Conservation (phyloP, 1,140 invertebrate genomes). For the Littorina saxatilis region DNA sequence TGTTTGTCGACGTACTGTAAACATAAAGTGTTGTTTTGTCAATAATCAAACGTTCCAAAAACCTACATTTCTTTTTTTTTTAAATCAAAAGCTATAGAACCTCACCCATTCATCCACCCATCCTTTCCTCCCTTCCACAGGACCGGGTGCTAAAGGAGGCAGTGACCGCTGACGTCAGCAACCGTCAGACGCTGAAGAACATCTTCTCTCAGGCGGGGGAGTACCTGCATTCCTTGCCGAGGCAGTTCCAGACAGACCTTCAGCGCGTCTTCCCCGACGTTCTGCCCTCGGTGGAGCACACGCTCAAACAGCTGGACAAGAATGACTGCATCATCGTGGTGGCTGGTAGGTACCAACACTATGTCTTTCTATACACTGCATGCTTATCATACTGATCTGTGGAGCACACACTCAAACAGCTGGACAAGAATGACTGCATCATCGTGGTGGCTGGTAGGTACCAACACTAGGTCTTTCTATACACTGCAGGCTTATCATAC, state of each 20-base stretch:
- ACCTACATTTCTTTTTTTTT: no score
- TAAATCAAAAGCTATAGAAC: no score
- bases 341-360: background rate
- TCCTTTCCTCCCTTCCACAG: constrained; percentile 11
- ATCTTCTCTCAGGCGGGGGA: constrained; percentile 39
- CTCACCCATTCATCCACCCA: no score
- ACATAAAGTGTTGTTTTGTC: no score
- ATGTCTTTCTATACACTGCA: no score
- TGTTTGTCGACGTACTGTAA: no score
- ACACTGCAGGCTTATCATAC: no score
- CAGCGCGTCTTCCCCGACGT: constrained; percentile 51
- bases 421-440: constrained; percentile 51
- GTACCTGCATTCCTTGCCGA: constrained; percentile 47
- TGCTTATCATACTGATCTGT: background rate
- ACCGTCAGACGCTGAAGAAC: constrained; percentile 44
- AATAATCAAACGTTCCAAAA: no score
- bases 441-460: constrained; percentile 26
- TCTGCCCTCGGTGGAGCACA: constrained; percentile 15
- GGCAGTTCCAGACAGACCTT: constrained; percentile 45
- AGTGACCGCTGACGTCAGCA: constrained; percentile 41
- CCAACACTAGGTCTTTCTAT: no score
- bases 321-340: constrained; percentile 50
- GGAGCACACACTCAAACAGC: constrained; percentile 40
- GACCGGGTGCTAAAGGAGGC: constrained; percentile 49
- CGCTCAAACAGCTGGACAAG: constrained; percentile 44